A percentile compares a stretch with the other conserved stretches of the same genome.
These are phyloP conservation scores for Tinamus major DNA, from an alignment of 2,797 vertebrate species.

Conservation along the genomic window DNA sequence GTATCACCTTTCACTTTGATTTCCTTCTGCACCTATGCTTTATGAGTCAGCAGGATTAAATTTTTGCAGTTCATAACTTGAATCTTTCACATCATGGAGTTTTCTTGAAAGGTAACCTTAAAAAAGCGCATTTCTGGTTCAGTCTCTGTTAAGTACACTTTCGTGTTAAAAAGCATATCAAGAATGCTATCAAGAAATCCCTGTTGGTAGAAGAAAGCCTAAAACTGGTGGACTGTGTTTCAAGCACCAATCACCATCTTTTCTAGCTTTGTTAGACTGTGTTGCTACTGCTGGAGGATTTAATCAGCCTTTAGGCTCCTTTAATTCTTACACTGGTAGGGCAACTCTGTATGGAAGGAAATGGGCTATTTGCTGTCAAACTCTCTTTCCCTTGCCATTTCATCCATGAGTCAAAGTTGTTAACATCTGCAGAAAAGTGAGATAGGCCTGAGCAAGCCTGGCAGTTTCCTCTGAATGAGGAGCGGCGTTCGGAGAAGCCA, in stretches of 20 bases:
- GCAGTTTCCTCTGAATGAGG: not conserved
- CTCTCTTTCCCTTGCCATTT: not conserved
- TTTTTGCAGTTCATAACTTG: not conserved
- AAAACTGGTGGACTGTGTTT: not conserved
- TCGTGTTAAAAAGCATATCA: not conserved
- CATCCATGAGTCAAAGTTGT: not conserved
- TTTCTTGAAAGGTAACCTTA: not conserved
- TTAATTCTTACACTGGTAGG: not conserved
- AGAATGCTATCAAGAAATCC: not conserved
- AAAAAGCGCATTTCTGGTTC: not conserved
- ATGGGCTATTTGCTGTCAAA: not conserved
- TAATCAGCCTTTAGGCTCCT: not conserved
- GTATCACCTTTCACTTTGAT: not conserved
- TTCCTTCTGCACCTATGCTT: slow-evolving; percentile 39
- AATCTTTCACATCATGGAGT: not conserved
- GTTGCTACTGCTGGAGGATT: not conserved
- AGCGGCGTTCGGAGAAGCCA: accelerated
- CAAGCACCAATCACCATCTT: not conserved
- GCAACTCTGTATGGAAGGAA: not conserved
- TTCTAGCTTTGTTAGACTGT: not conserved
- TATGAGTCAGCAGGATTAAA: slow-evolving; percentile 2
- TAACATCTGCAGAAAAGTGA: not conserved
- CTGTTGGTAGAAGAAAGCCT: not conserved
- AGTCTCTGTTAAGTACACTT: not conserved
- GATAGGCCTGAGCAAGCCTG: accelerated